Evolutionary conservation across 2,113 vertebrate species (phyloP).

Genomic region (Malurus melanocephalus): DNA sequence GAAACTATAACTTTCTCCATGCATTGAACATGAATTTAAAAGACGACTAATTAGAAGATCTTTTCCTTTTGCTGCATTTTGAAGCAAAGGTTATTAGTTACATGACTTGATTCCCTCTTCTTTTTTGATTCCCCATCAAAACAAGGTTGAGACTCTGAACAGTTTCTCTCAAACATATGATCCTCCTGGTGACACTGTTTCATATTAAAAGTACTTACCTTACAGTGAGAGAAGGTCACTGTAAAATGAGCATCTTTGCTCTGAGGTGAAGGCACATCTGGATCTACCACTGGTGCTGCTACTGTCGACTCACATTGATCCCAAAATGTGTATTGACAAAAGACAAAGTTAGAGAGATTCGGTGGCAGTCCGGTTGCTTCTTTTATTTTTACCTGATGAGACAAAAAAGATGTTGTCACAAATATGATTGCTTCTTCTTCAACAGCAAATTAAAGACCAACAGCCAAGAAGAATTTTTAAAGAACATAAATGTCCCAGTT

Average conservation of each 20-base stretch:
- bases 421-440: not conserved
- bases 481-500: not conserved
- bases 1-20: not conserved
- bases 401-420: not conserved
- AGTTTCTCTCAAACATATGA: not conserved
- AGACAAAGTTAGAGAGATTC: constrained; percentile 96
- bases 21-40: not conserved
- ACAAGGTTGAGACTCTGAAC: not conserved
- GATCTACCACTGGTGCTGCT: constrained; percentile 92
- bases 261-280: constrained; percentile 83
- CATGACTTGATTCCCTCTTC: not conserved
- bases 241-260: constrained; percentile 86
- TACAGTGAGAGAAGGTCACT: constrained; percentile 91
- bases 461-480: not conserved
- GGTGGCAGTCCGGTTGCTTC: constrained; percentile 91
- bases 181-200: not conserved
- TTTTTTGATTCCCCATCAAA: not conserved
- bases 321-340: constrained; percentile 97
- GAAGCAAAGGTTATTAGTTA: not conserved
- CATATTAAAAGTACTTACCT: constrained; percentile 68
- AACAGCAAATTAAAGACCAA: not conserved
- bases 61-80: not conserved
- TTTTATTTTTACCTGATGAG: constrained; percentile 90
- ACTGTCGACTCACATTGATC: constrained; percentile 87
- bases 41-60: not conserved